phyloP scores from a whole-genome alignment of 2,888 invertebrate species.

The Mythimna impura region DNA sequence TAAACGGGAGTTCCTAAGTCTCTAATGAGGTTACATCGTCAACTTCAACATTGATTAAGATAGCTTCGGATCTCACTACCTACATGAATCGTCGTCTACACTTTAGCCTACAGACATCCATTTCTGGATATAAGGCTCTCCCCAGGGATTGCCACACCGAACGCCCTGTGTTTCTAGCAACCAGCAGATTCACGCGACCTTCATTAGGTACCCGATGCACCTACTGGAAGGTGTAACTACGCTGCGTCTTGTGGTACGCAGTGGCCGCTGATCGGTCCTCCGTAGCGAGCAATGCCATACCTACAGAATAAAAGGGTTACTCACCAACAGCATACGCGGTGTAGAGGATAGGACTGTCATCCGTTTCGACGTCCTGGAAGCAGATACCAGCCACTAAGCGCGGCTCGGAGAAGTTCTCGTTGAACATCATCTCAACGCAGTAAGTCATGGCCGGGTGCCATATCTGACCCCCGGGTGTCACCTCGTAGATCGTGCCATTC shows the following conservation, averaged over 20 bases:
- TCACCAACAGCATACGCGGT: constrained; percentile 83
- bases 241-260: neutral
- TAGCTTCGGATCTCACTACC: neutral
- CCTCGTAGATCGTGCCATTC: constrained; percentile 83
- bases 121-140: neutral
- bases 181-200: neutral
- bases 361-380: constrained; percentile 68
- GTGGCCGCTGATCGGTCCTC: no score
- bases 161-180: neutral
- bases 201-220: neutral
- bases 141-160: no score
- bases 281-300: no score
- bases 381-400: constrained; percentile 80
- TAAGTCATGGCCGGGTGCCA: constrained; percentile 75
- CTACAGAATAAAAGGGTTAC: constrained; percentile 39
- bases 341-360: constrained; percentile 77
- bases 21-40: neutral
- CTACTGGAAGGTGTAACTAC: no score
- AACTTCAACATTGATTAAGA: neutral
- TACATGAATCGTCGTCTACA: neutral
- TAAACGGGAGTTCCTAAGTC: no score
- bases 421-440: constrained; percentile 81
- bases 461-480: constrained; percentile 68
- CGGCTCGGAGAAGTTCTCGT: constrained; percentile 64
- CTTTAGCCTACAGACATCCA: neutral